These are phyloP conservation scores for Ennomos erosarius DNA, from an alignment of 2,888 invertebrate species.

Conservation along the genomic window DNA sequence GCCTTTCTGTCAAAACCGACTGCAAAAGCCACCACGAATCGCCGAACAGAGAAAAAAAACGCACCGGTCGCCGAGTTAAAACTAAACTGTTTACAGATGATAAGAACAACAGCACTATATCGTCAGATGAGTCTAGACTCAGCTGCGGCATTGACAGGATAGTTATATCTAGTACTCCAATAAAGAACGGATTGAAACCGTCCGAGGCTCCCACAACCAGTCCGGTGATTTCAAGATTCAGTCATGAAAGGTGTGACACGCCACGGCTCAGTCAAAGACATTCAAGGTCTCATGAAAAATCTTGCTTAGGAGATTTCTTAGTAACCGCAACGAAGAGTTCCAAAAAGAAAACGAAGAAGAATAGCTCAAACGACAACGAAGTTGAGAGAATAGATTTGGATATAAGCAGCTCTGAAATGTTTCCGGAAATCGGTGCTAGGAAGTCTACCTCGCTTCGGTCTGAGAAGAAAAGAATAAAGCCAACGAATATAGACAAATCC, in stretches of 20 bases:
- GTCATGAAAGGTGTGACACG: constrained; percentile 70
- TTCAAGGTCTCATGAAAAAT: constrained; percentile 70
- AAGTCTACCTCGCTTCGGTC: constrained; percentile 67
- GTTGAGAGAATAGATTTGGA: constrained; percentile 61
- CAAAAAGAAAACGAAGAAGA: constrained; percentile 67
- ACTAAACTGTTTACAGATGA: constrained; percentile 75
- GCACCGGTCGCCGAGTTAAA: constrained; percentile 69
- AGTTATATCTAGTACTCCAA: constrained; percentile 68
- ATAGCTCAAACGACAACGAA: constrained; percentile 62
- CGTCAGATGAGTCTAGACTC: constrained; percentile 70
- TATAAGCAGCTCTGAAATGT: constrained; percentile 71
- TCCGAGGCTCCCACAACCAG: constrained; percentile 62
- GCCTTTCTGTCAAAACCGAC: constrained; percentile 58
- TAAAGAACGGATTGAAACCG: constrained; percentile 65
- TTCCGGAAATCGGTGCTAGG: constrained; percentile 75
- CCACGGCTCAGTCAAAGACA: constrained; percentile 66
- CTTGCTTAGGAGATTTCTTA: constrained; percentile 70
- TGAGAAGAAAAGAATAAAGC: constrained; percentile 80
- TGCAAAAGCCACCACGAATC: constrained; percentile 64
- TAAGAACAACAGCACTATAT: constrained; percentile 53
- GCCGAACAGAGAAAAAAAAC: constrained; percentile 67
- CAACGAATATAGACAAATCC: constrained; percentile 74
- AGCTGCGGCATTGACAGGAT: constrained; percentile 62
- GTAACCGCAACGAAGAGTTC: constrained; percentile 62
- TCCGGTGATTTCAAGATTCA: constrained; percentile 64